Conservation (phyloP, 2,113 vertebrate genomes). For the Butorides virescens region DNA sequence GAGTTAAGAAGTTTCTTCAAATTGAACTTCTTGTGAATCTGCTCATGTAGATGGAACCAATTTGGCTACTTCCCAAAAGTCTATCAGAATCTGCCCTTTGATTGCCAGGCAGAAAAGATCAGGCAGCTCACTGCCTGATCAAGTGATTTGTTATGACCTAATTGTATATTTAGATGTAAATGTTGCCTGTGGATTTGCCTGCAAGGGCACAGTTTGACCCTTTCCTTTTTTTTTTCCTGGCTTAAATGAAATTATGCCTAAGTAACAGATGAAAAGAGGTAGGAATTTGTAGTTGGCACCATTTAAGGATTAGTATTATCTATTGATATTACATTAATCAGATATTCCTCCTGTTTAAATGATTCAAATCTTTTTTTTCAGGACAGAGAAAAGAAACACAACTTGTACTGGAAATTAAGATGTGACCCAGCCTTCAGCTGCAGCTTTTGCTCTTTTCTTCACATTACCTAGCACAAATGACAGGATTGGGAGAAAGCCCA, state of each 20-base stretch:
- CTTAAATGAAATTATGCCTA: constrained; percentile 20
- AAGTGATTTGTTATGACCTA: constrained; percentile 13
- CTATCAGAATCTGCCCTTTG: constrained; percentile 31
- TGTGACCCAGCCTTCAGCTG: background rate
- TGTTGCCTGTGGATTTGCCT: constrained; percentile 13
- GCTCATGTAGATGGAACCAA: background rate
- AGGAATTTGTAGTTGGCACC: constrained; percentile 12
- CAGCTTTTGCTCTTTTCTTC: background rate
- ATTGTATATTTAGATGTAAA: constrained; percentile 32
- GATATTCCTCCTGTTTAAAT: background rate
- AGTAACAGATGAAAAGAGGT: constrained; percentile 6
- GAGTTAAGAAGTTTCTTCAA: background rate
- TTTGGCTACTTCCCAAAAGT: background rate
- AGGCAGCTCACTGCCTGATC: background rate
- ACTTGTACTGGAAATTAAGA: background rate
- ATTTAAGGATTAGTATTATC: background rate
- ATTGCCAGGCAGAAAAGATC: constrained; percentile 6
- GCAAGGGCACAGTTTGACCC: background rate
- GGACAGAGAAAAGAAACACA: background rate
- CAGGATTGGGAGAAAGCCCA: background rate
- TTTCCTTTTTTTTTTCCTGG: background rate
- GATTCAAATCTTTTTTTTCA: background rate
- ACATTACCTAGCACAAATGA: background rate
- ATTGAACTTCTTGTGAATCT: background rate
- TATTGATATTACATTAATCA: background rate